Conservation (phyloP, 2,797 vertebrate species). For the Arctocebus calabarensis region DNA sequence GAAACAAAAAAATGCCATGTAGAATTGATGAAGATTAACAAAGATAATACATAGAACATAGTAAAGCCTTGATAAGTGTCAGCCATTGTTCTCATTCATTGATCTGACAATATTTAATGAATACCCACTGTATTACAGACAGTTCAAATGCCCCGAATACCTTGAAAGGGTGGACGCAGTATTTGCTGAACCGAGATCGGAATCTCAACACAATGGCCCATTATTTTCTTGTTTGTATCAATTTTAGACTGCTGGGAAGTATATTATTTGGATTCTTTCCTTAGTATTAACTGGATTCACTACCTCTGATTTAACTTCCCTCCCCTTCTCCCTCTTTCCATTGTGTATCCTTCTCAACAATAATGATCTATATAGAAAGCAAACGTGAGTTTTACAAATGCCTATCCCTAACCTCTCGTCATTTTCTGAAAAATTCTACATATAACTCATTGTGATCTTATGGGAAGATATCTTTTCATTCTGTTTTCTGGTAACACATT, state of each 20-base stretch:
- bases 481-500: background rate
- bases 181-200: background rate
- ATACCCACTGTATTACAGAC: background rate
- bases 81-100: background rate
- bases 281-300: background rate
- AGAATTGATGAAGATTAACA: background rate
- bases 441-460: background rate
- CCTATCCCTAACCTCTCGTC: rapidly evolving
- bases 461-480: background rate
- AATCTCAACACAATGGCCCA: background rate
- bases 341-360: background rate
- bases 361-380: background rate
- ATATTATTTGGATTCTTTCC: background rate
- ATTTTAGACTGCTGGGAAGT: background rate
- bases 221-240: background rate
- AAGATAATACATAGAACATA: background rate
- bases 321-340: background rate
- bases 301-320: background rate
- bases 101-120: background rate
- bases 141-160: rapidly evolving
- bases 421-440: background rate
- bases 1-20: background rate
- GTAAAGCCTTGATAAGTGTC: background rate
- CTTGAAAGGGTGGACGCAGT: rapidly evolving
- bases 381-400: background rate